phyloP scores from a whole-genome alignment of 2,797 vertebrate genomes.

The Clarias laeviceps region DNA sequence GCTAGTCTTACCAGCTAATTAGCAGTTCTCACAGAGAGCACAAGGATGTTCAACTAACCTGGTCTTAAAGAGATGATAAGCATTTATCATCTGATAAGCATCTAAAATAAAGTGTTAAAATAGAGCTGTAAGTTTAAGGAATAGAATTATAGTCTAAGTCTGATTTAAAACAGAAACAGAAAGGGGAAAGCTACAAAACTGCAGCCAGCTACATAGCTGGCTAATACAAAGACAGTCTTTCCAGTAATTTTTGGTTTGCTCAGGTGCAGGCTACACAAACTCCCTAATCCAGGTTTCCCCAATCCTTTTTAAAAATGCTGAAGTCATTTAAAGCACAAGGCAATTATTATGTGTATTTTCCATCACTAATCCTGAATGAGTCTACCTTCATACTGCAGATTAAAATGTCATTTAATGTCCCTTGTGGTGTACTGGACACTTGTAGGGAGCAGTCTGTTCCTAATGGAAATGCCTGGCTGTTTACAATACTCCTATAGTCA shows the following conservation, averaged over 20 bases:
- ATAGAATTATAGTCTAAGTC: not conserved
- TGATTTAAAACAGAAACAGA: constrained; percentile 9
- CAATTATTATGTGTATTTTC: constrained; percentile 12
- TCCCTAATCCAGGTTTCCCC: constrained; percentile 17
- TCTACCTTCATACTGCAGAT: not conserved
- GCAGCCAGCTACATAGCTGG: constrained; percentile 23
- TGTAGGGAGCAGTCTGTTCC: not conserved
- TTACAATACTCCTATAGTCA: not conserved
- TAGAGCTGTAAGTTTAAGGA: not conserved
- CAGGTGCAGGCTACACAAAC: constrained; percentile 11
- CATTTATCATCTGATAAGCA: too few relatives aligned
- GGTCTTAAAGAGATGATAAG: not conserved
- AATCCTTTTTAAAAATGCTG: not conserved
- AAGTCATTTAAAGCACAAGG: not conserved
- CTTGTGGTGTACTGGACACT: not conserved
- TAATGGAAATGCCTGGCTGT: not conserved
- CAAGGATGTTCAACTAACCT: not conserved
- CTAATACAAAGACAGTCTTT: not conserved
- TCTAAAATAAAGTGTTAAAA: not conserved
- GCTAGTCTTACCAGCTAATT: not conserved
- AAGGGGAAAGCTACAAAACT: not conserved
- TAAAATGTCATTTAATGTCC: constrained; percentile 11
- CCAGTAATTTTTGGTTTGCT: constrained; percentile 18
- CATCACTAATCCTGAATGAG: constrained; percentile 9
- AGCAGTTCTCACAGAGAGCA: not conserved